Evolutionary conservation across 2,797 vertebrate genomes (phyloP), one percentile per base, ranked within the genome.

Genomic region (Pipistrellus pygmaeus): DNA sequence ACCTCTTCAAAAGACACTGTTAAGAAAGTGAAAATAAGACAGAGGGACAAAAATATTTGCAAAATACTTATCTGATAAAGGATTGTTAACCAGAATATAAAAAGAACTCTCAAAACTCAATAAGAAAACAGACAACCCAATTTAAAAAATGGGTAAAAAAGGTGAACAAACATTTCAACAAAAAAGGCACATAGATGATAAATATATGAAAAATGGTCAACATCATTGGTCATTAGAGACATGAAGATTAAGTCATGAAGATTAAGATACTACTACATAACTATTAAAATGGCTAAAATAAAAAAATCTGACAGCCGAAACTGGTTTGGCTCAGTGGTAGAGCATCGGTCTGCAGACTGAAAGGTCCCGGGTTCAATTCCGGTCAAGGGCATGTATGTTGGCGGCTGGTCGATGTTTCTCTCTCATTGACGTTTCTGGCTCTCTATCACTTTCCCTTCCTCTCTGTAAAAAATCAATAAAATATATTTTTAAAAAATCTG

Each of bases 21-120:
- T 85, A 66, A 88, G 53, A 77, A 90, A 85, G 85, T 85, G 69
- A 85, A 91, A 57, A 57, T 71, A 66, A 83, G 30, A 81, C 6
- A 44, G 2, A 88, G 35, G 46, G 69, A 18, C 83, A 41, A 77
- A 92, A 85, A 68, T 86, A 95, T 57, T 73, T 95, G 81, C 30
- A 83, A 80, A 91, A 89, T 10, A 72, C 11, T 30, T 55, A 27
- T 82, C 14, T 66, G 11, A 82, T 77, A 85, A 66, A 91, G 44
- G 32, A 66, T n/a, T 71, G 80, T 60, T 62, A 76, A 72, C 30
- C 15, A 44, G 68, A 88, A 38, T 81, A 85, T 66, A 88, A 55
- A 85, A 75, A 93, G 48, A 72, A 62, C 41, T 60, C 55, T 78
- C 21, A 30, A 92, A 95, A 85, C 27, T 73, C 86, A 44, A 1